Evolutionary conservation across 2,113 vertebrate species (phyloP).

Genomic region (Menidia beryllina): DNA sequence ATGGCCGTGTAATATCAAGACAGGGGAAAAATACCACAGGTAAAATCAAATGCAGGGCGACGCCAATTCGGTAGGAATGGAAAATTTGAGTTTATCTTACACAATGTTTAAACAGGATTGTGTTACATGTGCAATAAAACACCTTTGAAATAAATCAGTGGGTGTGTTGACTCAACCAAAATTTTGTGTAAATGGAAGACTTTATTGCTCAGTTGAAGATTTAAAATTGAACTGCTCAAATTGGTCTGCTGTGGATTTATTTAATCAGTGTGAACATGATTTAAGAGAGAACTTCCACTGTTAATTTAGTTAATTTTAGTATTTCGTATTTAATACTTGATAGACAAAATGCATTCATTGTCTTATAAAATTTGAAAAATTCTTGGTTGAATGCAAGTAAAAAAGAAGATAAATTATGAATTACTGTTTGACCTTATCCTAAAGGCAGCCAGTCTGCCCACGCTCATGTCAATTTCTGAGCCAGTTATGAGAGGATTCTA

Average conservation of each 20-base stretch:
- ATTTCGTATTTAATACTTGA: too few relatives aligned
- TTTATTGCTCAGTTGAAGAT: slow-evolving; percentile 2
- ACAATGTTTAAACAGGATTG: slow-evolving; percentile 67
- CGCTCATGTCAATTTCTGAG: not conserved
- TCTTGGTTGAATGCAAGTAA: too few relatives aligned
- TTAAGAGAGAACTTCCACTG: too few relatives aligned
- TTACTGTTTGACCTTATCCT: not conserved
- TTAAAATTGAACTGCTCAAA: too few relatives aligned
- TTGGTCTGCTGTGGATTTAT: too few relatives aligned
- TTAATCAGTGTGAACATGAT: too few relatives aligned
- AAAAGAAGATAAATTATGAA: too few relatives aligned
- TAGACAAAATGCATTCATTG: too few relatives aligned
- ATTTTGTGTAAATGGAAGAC: slow-evolving; percentile 37
- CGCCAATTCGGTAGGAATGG: slow-evolving; percentile 41
- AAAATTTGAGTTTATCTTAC: slow-evolving; percentile 55
- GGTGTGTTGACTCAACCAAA: not conserved
- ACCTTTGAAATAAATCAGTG: slow-evolving; percentile 59
- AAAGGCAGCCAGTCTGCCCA: not conserved
- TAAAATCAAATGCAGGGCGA: slow-evolving; percentile 65
- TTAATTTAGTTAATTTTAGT: too few relatives aligned
- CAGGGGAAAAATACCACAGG: slow-evolving; percentile 66
- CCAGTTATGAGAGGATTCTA: not conserved
- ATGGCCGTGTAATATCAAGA: slow-evolving; percentile 57
- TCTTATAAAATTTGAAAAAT: too few relatives aligned
- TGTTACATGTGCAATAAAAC: slow-evolving; percentile 75